phyloP scores from a whole-genome alignment of 2,888 invertebrate species.

The Archips crataeganus region DNA sequence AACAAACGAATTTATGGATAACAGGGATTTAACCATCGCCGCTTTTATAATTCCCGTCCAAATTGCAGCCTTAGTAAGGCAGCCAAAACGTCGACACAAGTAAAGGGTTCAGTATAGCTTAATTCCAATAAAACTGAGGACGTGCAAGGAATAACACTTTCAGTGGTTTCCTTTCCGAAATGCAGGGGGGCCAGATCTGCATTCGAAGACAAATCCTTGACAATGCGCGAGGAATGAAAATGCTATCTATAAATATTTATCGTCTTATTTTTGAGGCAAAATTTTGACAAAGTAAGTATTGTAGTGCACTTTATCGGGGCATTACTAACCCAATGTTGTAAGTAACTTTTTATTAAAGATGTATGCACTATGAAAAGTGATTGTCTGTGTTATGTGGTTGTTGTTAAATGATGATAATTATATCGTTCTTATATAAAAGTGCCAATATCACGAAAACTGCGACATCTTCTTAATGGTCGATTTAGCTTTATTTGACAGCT shows the following conservation, averaged over 20 bases:
- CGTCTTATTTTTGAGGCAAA: not conserved
- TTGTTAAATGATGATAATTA: too few relatives aligned
- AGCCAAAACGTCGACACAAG: conserved; percentile 68
- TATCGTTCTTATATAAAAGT: too few relatives aligned
- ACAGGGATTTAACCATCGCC: conserved; percentile 33
- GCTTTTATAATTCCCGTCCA: conserved; percentile 43
- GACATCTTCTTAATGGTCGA: too few relatives aligned
- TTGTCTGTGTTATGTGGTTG: too few relatives aligned
- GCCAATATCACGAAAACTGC: too few relatives aligned
- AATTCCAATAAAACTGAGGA: conserved; percentile 80
- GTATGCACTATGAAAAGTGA: too few relatives aligned
- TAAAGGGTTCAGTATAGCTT: conserved; percentile 79
- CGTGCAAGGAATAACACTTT: conserved; percentile 73
- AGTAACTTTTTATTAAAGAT: too few relatives aligned
- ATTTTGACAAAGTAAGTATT: not conserved
- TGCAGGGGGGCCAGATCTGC: conserved; percentile 34
- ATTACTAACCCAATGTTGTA: not conserved
- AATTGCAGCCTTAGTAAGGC: conserved; percentile 67
- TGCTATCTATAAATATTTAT: conserved; percentile 23
- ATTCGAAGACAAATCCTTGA: conserved; percentile 37
- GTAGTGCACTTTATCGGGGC: not conserved
- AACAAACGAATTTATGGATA: conserved; percentile 36
- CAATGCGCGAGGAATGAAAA: conserved; percentile 34
- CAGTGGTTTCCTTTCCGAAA: conserved; percentile 29
- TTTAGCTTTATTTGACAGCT: too few relatives aligned